Evolutionary conservation across 2,797 vertebrate genomes (phyloP).

Genomic region (Peromyscus eremicus): DNA sequence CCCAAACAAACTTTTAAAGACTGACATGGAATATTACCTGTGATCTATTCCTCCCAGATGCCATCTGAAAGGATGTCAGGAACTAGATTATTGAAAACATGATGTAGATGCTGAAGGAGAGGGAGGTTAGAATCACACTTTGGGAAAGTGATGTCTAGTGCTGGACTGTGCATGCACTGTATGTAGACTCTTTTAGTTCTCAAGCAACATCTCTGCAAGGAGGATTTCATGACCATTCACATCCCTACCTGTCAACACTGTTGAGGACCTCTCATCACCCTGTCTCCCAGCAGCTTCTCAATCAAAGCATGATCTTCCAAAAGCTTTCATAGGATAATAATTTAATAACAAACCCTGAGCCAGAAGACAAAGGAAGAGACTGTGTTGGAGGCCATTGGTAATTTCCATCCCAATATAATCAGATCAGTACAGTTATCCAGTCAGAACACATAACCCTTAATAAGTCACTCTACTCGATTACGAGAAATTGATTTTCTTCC

Average conservation of each 20-base stretch:
- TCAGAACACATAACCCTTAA: slow-evolving; percentile 92
- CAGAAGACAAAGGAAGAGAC: slow-evolving; percentile 89
- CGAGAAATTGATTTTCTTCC: slow-evolving; percentile 92
- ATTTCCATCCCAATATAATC: slow-evolving; percentile 90
- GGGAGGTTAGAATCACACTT: neutral
- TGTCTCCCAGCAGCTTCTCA: slow-evolving; percentile 80
- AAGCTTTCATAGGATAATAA: slow-evolving; percentile 86
- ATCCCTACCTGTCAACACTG: slow-evolving; percentile 82
- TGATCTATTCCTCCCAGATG: neutral
- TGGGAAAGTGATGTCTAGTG: slow-evolving; percentile 36
- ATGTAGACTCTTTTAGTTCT: slow-evolving; percentile 68
- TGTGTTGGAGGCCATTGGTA: slow-evolving; percentile 87
- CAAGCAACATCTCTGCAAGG: neutral
- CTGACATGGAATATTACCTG: neutral
- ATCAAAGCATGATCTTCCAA: slow-evolving; percentile 87
- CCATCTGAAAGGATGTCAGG: neutral
- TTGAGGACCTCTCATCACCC: slow-evolving; percentile 80
- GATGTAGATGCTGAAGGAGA: neutral
- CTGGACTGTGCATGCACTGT: neutral
- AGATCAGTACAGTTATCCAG: slow-evolving; percentile 89
- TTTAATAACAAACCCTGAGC: slow-evolving; percentile 86
- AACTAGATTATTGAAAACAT: neutral
- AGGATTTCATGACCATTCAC: slow-evolving; percentile 75
- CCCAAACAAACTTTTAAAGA: neutral
- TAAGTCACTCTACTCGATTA: slow-evolving; percentile 94